Conservation (phyloP, 2,113 vertebrate species). For the Pipra filicauda region DNA sequence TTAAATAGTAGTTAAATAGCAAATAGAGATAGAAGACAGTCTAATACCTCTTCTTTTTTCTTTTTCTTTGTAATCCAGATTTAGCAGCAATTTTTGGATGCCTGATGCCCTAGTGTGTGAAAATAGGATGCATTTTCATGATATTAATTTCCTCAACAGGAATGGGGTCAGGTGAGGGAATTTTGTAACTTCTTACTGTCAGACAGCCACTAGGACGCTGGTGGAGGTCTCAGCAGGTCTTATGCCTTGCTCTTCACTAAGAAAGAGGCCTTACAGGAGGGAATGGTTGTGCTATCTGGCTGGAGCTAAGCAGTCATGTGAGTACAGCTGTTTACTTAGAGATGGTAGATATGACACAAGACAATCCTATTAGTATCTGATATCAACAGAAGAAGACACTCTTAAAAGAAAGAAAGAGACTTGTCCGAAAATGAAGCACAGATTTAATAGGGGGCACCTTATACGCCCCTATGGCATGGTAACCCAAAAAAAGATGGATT, state of each 20-base stretch:
- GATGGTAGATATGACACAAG: background rate
- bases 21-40: background rate
- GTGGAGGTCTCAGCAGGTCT: background rate
- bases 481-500: background rate
- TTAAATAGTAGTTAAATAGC: slow-evolving; percentile 39
- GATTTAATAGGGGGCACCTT: background rate
- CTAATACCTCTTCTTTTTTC: background rate
- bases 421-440: background rate
- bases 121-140: slow-evolving; percentile 23
- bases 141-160: background rate
- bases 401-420: background rate
- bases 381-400: background rate
- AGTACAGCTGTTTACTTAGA: background rate
- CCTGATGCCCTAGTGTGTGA: background rate
- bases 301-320: background rate
- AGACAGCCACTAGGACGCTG: background rate
- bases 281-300: background rate
- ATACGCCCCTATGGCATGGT: rapidly evolving
- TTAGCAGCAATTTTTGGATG: background rate
- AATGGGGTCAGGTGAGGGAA: background rate
- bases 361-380: background rate
- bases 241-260: background rate
- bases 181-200: background rate
- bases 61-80: slow-evolving; percentile 13
- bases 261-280: background rate